Base-by-base conservation (phyloP, 2,888 invertebrate genomes). In the Ectobius pallidus region DNA sequence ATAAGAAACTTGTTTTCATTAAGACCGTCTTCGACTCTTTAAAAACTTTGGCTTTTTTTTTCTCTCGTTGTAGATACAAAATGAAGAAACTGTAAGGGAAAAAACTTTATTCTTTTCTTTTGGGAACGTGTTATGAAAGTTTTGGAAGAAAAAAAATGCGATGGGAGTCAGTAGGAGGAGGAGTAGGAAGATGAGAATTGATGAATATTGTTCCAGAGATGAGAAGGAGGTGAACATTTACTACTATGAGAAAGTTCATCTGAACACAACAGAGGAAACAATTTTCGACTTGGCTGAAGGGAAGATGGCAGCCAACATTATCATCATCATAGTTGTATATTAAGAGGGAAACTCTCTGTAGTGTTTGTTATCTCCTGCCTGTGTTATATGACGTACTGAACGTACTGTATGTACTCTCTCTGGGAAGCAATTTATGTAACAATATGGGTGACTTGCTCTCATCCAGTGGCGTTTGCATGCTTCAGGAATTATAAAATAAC, bases 231-330 rank as follows among this genome's bases (percentile, higher is more conserved):
- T 58, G 58, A 55, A 58, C 58, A 58, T 58, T 55, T 58, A 30
- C 32, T 16, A 30, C 25, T n/a, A n/a, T n/a, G n/a, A n/a, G n/a
- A n/a, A 32, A 58, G 30, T 58, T 30, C 58, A 58, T 32, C 30
- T 30, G 16, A 58, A 30, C 58, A 34, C 25, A 65, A 46, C 65
- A 65, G 25, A 46, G 65, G 65, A 65, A 65, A 65, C 46, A 46
- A 46, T 65, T 65, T 46, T 65, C 65, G 46, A 27, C 44, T 46
- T 44, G 9, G 30, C 63, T 14, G 22, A 42, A 25, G 27, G 6
- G 52, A 22, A 11, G 14, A 25, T n/a, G n/a, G 52, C 18, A 7
- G n/a, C 18, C n/a, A 25, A 3, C 1, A 22, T 25, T 14, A 14
- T 52, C 20, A 25, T 25, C 1, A 22, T 25, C 25, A 14, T 52